These are phyloP conservation scores for Blastomussa wellsi DNA, from an alignment of 92 coral and sea anemone species.

Conservation along the genomic window DNA sequence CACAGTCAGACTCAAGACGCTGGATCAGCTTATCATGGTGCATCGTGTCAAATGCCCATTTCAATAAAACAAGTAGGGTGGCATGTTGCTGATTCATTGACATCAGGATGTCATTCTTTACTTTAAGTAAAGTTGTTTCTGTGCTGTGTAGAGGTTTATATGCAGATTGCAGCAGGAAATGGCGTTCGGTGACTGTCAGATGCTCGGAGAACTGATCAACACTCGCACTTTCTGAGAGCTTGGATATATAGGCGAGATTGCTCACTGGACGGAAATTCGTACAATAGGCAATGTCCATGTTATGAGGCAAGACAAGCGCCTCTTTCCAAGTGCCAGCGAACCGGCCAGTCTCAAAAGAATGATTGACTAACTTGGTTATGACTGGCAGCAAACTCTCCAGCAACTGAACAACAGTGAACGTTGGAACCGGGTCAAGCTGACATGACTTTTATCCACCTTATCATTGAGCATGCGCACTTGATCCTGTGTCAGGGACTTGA, in stretches of 20 bases:
- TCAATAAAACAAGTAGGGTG: slow-evolving; percentile 38
- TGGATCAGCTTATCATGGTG: slow-evolving; percentile 42
- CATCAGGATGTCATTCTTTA: slow-evolving; percentile 45
- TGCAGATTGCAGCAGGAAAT: slow-evolving; percentile 40
- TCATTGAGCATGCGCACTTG: slow-evolving; percentile 27
- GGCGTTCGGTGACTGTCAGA: slow-evolving; percentile 29
- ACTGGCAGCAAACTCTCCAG: slow-evolving; percentile 52
- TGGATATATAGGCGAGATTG: slow-evolving; percentile 50
- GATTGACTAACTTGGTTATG: slow-evolving; percentile 48
- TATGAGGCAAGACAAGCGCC: slow-evolving; percentile 56
- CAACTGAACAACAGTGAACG: slow-evolving; percentile 21
- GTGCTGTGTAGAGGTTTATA: slow-evolving; percentile 49
- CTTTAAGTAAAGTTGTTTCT: slow-evolving; percentile 52
- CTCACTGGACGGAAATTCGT: slow-evolving; percentile 68
- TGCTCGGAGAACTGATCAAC: slow-evolving; percentile 44
- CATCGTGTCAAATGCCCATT: slow-evolving; percentile 55
- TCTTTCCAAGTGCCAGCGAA: slow-evolving; percentile 59
- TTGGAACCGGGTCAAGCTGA: neutral
- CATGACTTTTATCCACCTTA: too few species aligned
- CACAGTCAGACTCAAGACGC: slow-evolving; percentile 27
- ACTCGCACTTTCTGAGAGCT: slow-evolving; percentile 55
- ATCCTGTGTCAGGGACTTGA: slow-evolving; percentile 44
- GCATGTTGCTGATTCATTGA: slow-evolving; percentile 47
- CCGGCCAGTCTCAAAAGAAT: slow-evolving; percentile 58
- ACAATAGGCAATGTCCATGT: slow-evolving; percentile 43